Conservation (phyloP, 2,797 vertebrate species). For the Brachymystax lenok region DNA sequence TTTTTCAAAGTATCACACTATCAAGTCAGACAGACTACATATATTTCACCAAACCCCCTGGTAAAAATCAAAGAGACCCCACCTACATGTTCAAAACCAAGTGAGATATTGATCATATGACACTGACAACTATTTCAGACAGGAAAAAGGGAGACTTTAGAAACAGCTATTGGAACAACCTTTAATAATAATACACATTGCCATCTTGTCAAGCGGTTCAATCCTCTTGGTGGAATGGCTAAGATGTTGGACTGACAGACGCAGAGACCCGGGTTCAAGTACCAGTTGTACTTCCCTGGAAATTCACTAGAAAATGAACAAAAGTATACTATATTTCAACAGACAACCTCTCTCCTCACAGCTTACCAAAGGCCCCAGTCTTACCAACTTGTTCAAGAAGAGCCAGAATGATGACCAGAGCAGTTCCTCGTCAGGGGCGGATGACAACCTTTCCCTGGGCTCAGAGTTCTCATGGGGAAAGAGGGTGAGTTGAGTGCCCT, state of each 20-base stretch:
- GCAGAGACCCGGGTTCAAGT: background rate
- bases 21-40: background rate
- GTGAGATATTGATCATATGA: background rate
- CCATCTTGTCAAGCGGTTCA: background rate
- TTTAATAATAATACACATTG: background rate
- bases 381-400: slow-evolving; percentile 74
- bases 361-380: slow-evolving; percentile 74
- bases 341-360: slow-evolving; percentile 46
- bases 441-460: slow-evolving; percentile 62
- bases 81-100: background rate
- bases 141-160: background rate
- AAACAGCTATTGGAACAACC: background rate
- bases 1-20: background rate
- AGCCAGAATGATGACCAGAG: slow-evolving; percentile 64
- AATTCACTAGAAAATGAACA: background rate
- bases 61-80: background rate
- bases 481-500: slow-evolving; percentile 60
- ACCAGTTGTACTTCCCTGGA: background rate
- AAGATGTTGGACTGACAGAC: background rate
- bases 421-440: slow-evolving; percentile 67
- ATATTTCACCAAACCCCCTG: background rate
- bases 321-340: slow-evolving; percentile 36
- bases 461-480: slow-evolving; percentile 57
- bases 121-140: background rate
- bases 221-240: background rate